phyloP scores from a whole-genome alignment of 1,140 invertebrate species.

The Nylanderia fulva region DNA sequence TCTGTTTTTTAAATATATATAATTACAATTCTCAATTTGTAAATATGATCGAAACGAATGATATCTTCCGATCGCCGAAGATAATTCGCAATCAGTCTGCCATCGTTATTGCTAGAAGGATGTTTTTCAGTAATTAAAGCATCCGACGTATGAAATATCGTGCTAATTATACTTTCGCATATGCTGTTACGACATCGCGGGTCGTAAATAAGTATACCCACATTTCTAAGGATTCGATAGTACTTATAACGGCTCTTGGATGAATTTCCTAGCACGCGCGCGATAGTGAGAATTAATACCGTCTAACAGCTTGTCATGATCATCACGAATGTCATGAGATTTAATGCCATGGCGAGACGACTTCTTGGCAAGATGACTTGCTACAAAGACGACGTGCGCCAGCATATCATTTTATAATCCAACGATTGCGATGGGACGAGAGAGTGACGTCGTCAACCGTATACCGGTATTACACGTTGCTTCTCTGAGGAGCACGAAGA shows the following conservation, averaged over 20 bases:
- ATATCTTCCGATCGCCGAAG: neutral
- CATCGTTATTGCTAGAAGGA: neutral
- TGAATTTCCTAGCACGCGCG: neutral
- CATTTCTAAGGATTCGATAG: neutral
- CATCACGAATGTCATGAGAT: neutral
- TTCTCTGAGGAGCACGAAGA: neutral
- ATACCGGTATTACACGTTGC: neutral
- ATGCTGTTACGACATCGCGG: neutral
- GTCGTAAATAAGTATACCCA: no score
- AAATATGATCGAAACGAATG: neutral
- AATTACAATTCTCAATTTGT: no score
- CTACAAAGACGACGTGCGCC: constrained; percentile 4
- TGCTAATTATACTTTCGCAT: neutral
- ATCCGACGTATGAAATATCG: neutral
- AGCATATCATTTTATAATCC: constrained; percentile 43
- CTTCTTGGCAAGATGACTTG: constrained; percentile 24
- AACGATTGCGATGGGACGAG: neutral
- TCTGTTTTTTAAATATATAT: no score
- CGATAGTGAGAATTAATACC: neutral
- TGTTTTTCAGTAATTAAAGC: neutral
- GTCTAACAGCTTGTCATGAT: neutral
- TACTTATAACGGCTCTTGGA: neutral
- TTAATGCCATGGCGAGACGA: constrained; percentile 18
- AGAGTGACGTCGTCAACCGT: neutral
- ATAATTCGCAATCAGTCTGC: neutral